phyloP scores from a whole-genome alignment of 2,113 vertebrate species.

The Prietella phreatophila region DNA sequence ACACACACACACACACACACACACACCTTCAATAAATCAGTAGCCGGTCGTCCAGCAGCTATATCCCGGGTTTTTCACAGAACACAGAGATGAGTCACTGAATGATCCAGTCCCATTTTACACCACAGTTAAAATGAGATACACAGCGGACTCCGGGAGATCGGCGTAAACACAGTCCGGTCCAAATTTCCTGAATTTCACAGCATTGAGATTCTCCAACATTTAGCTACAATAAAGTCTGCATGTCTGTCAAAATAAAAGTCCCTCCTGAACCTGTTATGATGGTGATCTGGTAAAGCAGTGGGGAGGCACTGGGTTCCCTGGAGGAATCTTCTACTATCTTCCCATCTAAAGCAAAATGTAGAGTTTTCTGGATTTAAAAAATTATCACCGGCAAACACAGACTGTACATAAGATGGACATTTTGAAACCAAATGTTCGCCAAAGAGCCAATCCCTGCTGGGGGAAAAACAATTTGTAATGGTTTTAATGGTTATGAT shows the following conservation, averaged over 20 bases:
- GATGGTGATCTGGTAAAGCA: neutral
- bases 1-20: neutral
- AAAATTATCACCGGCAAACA: neutral
- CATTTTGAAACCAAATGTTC: no score
- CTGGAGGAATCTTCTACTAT: neutral
- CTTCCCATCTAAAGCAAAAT: neutral
- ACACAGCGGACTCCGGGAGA: neutral
- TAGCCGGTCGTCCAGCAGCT: neutral
- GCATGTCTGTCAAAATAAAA: conserved; percentile 11
- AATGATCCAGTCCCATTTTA: neutral
- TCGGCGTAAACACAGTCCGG: neutral
- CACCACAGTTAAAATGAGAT: neutral
- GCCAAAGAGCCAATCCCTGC: no score
- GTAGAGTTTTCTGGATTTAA: no score
- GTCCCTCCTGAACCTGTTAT: neutral
- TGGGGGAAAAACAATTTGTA: no score
- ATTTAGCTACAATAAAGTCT: neutral
- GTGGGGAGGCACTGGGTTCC: neutral
- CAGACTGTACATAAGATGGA: neutral
- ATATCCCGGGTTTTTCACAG: neutral
- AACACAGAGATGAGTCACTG: neutral
- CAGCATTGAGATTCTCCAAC: neutral
- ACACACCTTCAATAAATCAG: neutral
- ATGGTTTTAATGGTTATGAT: no score
- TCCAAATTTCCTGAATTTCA: neutral